Evolutionary conservation across 2,797 vertebrate genomes (phyloP).

Genomic region (Euphonia xanthogaster): DNA sequence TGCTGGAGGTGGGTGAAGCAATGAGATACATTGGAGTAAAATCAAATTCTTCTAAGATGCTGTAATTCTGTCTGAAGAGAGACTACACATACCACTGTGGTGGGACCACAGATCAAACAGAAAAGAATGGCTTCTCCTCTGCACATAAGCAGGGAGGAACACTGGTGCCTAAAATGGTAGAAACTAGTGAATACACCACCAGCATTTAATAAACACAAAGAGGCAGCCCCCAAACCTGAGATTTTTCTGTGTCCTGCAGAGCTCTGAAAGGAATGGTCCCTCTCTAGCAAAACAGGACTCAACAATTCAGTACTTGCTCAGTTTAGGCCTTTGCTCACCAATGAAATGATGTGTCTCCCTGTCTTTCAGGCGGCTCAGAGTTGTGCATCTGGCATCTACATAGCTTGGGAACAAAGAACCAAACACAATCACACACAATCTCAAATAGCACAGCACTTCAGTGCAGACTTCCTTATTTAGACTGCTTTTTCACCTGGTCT

Average conservation of each 20-base stretch:
- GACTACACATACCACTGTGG: neutral
- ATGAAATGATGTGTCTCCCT: neutral
- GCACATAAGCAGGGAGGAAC: neutral
- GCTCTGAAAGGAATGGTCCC: neutral
- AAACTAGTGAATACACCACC: neutral
- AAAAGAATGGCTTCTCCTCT: neutral
- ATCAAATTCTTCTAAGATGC: neutral
- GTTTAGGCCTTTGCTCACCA: neutral
- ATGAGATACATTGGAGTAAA: neutral
- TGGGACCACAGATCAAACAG: neutral
- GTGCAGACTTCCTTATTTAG: neutral
- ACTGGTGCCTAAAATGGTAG: neutral
- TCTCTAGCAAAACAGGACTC: neutral
- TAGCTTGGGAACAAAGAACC: neutral
- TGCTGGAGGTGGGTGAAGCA: neutral
- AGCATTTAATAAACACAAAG: neutral
- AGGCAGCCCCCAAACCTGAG: neutral
- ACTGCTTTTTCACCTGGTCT: neutral
- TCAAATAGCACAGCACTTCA: neutral
- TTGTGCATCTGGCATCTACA: neutral
- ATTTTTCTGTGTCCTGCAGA: neutral
- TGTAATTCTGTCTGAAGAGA: neutral
- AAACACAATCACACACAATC: neutral
- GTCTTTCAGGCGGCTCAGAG: neutral
- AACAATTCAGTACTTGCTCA: neutral